Evolutionary conservation across 2,888 invertebrate genomes (phyloP), one percentile per base, ranked within the genome.

Genomic region (Hypena proboscidalis): DNA sequence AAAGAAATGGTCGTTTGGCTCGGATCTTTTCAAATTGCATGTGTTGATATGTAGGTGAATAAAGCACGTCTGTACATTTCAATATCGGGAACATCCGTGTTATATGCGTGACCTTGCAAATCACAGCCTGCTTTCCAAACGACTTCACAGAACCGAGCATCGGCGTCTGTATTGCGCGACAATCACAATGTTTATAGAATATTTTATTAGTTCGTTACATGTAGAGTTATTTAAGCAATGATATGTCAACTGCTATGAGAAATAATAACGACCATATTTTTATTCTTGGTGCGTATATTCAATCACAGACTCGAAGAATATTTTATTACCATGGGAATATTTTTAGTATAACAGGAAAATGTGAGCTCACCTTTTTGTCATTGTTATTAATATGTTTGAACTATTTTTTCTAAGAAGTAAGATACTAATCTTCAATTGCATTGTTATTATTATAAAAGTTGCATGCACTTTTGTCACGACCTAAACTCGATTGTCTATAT

Each of bases 21-120:
- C 76, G 70, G 80, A 82, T 85, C 84, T 84, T 88, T 88, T 88
- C 76, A 85, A 86, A 83, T 82, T 81, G 80, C 80, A 81, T 80
- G 77, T 82, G 82, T 80, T 85, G 82, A 89, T 89, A 90, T 87
- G 89, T 90, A 87, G 90, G 90, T 90, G 89, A 90, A 89, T 90
- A 90, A 90, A 90, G 88, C 88, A 90, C 84, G 90, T 86, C 85
- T 89, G 82, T 88, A 87, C 89, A 90, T 90, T 90, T 85, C 88
- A 90, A 90, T 90, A 90, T 90, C 88, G 89, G 86, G 89, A 89
- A 90, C 90, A 90, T 90, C 90, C 90, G 90, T 90, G 90, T 90
- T 89, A 90, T 90, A 84, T 87, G 85, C 86, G 89, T 90, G 90
- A 90, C 90, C 90, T 90, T 90, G 90, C 90, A 90, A 90, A 90